Percentiles rank a stretch among this genome's conserved stretches.
Evolutionary conservation across 2,888 invertebrate genomes (phyloP).

Genomic region (Kuschelorhynchus macadamiae): DNA sequence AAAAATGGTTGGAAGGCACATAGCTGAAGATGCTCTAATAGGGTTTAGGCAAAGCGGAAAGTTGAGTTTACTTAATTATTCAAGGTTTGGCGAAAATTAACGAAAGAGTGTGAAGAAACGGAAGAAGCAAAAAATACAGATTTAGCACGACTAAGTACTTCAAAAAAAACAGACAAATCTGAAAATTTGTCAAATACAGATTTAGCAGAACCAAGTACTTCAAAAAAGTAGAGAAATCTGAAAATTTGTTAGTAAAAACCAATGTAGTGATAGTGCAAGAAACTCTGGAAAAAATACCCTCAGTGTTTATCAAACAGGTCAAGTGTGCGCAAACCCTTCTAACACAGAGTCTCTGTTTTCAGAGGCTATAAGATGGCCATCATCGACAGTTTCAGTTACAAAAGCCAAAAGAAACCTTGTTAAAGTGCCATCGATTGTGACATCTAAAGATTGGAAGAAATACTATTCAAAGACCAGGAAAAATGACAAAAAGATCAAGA

Average conservation of each 20-base stretch:
- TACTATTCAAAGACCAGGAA: slow-evolving; percentile 22
- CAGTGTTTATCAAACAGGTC: not conserved
- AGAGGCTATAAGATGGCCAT: slow-evolving; percentile 4
- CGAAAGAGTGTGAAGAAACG: not conserved
- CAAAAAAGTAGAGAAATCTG: too few species aligned
- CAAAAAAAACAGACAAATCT: not conserved
- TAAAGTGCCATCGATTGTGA: slow-evolving; percentile 18
- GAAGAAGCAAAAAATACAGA: not conserved
- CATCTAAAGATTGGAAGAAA: too few species aligned
- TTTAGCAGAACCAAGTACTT: too few species aligned
- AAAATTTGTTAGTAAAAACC: too few species aligned
- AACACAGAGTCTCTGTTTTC: slow-evolving; percentile 3
- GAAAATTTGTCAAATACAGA: too few species aligned
- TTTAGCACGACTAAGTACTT: not conserved
- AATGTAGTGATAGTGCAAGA: too few species aligned
- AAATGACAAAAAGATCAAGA: slow-evolving; percentile 5
- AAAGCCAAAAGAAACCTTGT: not conserved
- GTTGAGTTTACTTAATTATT: not conserved
- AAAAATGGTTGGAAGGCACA: not conserved
- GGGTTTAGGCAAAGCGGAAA: not conserved
- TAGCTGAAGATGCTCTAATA: not conserved
- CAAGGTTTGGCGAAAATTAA: not conserved
- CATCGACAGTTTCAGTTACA: not conserved
- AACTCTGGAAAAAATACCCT: too few species aligned
- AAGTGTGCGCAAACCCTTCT: not conserved